These are phyloP conservation scores for Dryococelus australis DNA, from an alignment of 2,888 invertebrate species.

Conservation along the genomic window DNA sequence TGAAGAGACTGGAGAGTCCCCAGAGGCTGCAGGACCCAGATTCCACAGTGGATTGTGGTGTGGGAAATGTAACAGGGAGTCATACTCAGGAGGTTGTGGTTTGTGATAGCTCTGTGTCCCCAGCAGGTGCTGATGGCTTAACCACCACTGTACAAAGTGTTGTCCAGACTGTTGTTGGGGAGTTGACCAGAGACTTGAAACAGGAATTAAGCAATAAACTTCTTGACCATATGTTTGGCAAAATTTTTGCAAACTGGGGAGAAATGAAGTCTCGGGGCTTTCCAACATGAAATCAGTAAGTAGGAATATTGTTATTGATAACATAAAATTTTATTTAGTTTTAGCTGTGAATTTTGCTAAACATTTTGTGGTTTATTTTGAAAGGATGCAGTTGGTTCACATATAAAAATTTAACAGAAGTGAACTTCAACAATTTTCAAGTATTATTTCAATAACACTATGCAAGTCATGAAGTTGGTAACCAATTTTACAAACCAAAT, in stretches of 20 bases:
- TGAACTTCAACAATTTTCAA: not conserved
- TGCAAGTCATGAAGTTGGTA: not conserved
- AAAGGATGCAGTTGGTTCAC: no score
- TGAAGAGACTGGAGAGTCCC: not conserved
- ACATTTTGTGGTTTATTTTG: no score
- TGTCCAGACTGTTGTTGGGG: not conserved
- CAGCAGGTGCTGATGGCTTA: not conserved
- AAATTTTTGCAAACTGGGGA: not conserved
- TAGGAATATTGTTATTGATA: not conserved
- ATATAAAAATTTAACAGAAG: no score
- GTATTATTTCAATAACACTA: not conserved
- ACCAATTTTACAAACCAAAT: not conserved
- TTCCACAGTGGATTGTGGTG: constrained; percentile 1
- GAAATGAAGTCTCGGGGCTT: not conserved
- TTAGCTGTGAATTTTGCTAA: no score
- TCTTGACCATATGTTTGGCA: not conserved
- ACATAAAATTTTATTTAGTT: not conserved
- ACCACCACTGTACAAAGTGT: not conserved
- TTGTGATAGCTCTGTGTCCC: constrained; percentile 10
- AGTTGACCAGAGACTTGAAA: not conserved
- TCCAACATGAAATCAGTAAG: not conserved
- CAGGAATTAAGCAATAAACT: constrained; percentile 11
- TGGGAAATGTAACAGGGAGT: not conserved
- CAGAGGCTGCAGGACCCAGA: not conserved
- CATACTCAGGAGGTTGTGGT: not conserved